Conservation (phyloP, 2,113 vertebrate species). For the Platanista minor region DNA sequence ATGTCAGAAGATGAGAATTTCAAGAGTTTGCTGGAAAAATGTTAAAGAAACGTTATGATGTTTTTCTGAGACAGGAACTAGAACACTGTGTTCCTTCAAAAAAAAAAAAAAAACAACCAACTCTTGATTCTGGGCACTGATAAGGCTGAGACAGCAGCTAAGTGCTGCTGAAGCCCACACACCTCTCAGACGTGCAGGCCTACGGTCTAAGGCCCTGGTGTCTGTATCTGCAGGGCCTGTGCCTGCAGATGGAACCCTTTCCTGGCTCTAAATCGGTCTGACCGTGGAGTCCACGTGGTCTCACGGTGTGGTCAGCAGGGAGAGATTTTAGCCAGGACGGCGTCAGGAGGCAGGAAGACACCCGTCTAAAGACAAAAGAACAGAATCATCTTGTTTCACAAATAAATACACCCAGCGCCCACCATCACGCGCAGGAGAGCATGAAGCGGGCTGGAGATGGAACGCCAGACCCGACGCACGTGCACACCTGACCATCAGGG, state of each 20-base stretch:
- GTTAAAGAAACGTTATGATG: not conserved
- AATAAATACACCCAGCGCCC: not conserved
- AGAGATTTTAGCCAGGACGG: not conserved
- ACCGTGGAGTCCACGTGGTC: not conserved
- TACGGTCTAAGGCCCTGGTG: not conserved
- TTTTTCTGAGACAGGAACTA: slow-evolving; percentile 6
- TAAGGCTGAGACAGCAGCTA: not conserved
- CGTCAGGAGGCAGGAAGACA: not conserved
- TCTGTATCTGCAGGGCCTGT: not conserved
- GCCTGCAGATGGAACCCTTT: not conserved
- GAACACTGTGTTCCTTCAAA: not conserved
- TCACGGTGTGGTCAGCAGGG: not conserved
- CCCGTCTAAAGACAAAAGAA: not conserved
- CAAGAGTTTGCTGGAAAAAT: not conserved
- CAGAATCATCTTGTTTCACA: not conserved
- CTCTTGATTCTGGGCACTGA: not conserved
- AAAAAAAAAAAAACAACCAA: not conserved
- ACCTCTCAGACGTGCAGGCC: not conserved
- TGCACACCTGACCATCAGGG: too few relatives aligned
- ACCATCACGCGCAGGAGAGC: not conserved
- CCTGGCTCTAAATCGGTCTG: not conserved
- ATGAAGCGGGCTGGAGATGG: too few relatives aligned
- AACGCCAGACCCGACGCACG: fast-evolving
- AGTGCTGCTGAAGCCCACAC: not conserved
- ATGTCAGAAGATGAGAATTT: not conserved